Conservation (phyloP, 2,888 invertebrate genomes). For the Drosophila cracens region DNA sequence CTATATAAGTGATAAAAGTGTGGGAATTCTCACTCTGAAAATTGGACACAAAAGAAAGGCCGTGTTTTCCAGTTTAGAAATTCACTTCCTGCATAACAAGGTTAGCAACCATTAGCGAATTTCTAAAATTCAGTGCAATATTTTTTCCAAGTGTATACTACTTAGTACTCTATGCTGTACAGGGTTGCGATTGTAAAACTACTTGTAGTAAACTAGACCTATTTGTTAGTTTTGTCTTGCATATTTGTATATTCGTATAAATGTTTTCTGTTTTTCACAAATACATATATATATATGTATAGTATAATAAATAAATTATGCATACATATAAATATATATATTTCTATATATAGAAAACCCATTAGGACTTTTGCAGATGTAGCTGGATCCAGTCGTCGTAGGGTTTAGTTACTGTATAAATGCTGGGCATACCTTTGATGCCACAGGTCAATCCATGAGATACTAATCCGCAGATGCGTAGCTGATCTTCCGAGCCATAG, state of each 20-base stretch:
- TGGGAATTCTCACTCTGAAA: neutral
- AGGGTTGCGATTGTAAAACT: slow-evolving; percentile 31
- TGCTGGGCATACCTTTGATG: slow-evolving; percentile 81
- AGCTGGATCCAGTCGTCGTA: slow-evolving; percentile 82
- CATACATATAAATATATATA: slow-evolving; percentile 25
- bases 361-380: slow-evolving; percentile 37
- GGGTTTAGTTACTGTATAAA: slow-evolving; percentile 83
- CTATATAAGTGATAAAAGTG: neutral
- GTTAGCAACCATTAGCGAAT: neutral
- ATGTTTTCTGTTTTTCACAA: slow-evolving; percentile 60
- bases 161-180: neutral
- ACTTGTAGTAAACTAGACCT: slow-evolving; percentile 57
- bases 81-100: neutral
- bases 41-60: neutral
- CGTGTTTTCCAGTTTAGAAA: neutral
- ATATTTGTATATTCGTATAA: slow-evolving; percentile 63
- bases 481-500: slow-evolving; percentile 59
- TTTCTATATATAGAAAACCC: neutral
- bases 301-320: slow-evolving; percentile 36
- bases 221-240: slow-evolving; percentile 49
- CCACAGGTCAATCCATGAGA: slow-evolving; percentile 84
- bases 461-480: slow-evolving; percentile 83
- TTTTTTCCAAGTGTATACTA: neutral
- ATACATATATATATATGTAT: slow-evolving; percentile 43
- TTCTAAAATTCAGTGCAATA: neutral